Evolutionary conservation across 2,797 vertebrate species (phyloP), one percentile per base, ranked within the genome.

Genomic region (Anolis apletophallus): DNA sequence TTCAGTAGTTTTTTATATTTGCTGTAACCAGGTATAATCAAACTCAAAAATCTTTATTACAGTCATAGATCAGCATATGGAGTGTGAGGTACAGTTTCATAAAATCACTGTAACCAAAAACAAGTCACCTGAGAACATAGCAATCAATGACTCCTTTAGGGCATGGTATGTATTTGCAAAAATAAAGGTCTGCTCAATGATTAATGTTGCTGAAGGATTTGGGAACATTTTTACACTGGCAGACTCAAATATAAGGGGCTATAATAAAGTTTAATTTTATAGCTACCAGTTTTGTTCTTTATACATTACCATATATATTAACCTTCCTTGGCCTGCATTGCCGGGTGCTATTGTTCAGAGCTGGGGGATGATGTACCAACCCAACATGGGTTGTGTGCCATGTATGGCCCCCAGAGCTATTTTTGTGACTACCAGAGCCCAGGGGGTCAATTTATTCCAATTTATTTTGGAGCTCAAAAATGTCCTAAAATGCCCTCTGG

Each of bases 281-380:
- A 91, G 84, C 90, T 92, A 90, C 91, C 87, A 89, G 61, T 91
- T 94, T 93, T 90, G 89, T 87, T 93, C 90, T 88, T 93, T 89
- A 91, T 91, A 81, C 40, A 40, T 72, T 7, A 26, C 26, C 61
- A 29, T 29, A 71, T 29, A 64, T 71, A 71, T 71, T 34, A 71
- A 36, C 7, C 5, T 19, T 34, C 69, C 32, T 71, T 26, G 21
- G 9, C 32, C 14, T 72, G 17, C 69, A 72, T 26, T 71, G 32
- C 32, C 7, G 3, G 32, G 69, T 34, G 9, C 16, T 36, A 21
- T 36, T 72, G 69, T 36, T 21, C 17, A 2, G 32, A 19, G 69
- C 17, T 72, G 69, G 2, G 2, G 7, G 34, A 36, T 72, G 69
- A 72, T 21, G 7, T 72, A 40, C 17, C 19, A 72, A 36, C 36